A percentile compares a stretch with the other conserved stretches of the same genome.
Conservation (phyloP, 2,888 invertebrate genomes). For the Eudasyphora cyanicolor region DNA sequence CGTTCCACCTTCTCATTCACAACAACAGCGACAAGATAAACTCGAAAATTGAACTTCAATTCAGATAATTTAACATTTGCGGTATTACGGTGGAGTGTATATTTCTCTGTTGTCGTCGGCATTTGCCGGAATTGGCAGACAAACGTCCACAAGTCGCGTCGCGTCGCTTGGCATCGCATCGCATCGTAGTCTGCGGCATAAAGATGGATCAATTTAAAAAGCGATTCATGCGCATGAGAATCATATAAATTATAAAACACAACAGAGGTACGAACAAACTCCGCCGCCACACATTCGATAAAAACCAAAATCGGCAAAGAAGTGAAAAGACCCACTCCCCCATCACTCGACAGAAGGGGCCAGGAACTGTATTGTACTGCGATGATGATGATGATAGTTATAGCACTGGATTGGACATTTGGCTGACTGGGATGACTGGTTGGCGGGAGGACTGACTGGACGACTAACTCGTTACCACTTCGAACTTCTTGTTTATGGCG, state of each 20-base stretch:
- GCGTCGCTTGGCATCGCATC: no score
- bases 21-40: conserved; percentile 27
- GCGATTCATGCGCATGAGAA: conserved; percentile 63
- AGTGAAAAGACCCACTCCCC: background rate
- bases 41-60: conserved; percentile 55
- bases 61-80: conserved; percentile 50
- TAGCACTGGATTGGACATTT: conserved; percentile 46
- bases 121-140: background rate
- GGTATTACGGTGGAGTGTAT: background rate
- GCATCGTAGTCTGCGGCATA: conserved; percentile 48
- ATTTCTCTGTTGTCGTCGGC: background rate
- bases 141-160: background rate
- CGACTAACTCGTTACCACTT: conserved; percentile 56
- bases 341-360: background rate
- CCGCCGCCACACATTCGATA: conserved; percentile 33
- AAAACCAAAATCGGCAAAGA: background rate
- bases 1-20: background rate
- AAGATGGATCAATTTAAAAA: conserved; percentile 64
- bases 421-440: background rate
- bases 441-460: background rate
- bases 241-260: conserved; percentile 64
- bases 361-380: conserved; percentile 19
- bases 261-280: no score
- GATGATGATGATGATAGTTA: conserved; percentile 63
- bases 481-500: background rate